phyloP scores from a whole-genome alignment of 2,888 invertebrate genomes.

The Crocallis elinguaria region DNA sequence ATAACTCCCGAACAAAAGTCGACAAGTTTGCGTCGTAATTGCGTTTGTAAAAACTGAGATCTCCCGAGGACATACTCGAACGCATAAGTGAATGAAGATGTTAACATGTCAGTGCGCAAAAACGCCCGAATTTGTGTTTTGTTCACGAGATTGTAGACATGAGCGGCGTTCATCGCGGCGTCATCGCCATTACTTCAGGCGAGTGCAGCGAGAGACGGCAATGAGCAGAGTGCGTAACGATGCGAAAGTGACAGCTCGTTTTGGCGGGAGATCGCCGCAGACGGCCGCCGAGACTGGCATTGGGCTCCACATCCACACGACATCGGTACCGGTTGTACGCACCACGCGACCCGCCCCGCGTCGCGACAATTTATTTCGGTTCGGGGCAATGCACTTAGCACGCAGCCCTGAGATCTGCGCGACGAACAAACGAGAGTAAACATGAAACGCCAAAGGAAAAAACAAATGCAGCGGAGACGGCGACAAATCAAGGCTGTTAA shows the following conservation, averaged over 20 bases:
- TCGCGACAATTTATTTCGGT: conserved; percentile 84
- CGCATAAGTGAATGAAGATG: conserved; percentile 39
- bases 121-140: conserved; percentile 53
- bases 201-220: conserved; percentile 46
- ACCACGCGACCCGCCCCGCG: conserved; percentile 64
- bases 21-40: conserved; percentile 22
- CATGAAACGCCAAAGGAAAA: conserved; percentile 55
- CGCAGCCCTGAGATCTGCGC: conserved; percentile 76
- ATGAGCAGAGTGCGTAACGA: conserved; percentile 48
- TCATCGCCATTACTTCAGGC: conserved; percentile 44
- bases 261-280: conserved; percentile 56
- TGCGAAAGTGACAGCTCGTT: conserved; percentile 64
- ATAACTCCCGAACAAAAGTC: conserved; percentile 32
- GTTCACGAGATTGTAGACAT: conserved; percentile 32
- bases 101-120: conserved; percentile 56
- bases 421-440: conserved; percentile 72
- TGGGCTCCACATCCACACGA: conserved; percentile 47
- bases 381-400: conserved; percentile 82
- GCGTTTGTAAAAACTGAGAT: conserved; percentile 20
- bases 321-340: conserved; percentile 80
- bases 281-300: conserved; percentile 54
- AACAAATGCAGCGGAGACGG: conserved; percentile 56
- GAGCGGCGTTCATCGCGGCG: conserved; percentile 47
- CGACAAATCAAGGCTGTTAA: conserved; percentile 69
- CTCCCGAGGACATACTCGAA: conserved; percentile 20